Evolutionary conservation across 2,888 invertebrate species (phyloP), one percentile per base, ranked within the genome.

Genomic region (Polylopha cassiicola): DNA sequence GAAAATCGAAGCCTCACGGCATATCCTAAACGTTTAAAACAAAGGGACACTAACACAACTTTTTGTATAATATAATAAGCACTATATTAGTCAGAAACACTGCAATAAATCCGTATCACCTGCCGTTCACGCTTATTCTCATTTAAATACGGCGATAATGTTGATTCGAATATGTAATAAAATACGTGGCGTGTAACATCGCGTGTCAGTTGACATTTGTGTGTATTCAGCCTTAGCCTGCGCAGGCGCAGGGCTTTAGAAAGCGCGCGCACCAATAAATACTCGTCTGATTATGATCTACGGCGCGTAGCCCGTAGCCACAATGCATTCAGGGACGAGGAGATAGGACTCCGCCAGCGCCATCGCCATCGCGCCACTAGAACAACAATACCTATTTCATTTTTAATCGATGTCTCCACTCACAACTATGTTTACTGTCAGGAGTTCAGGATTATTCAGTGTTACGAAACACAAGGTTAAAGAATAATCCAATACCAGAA

Each of bases 281-380:
- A 81, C 73, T 71, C 68, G 73, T 75, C 75, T 67, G 82, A 82
- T 82, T 80, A 79, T 84, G 82, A 84, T 84, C 85, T 85, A 82
- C 82, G 79, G 66, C 73, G 72, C 80, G 81, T 81, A 82, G 80
- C 78, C 80, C 76, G 80, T 77, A 80, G 81, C 77, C 63, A 73
- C 68, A 59, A 55, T 58, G 60, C 62, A 55, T 61, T 55, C 58
- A 57, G 58, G 55, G 28, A 44, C 43, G 43, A 47, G 48, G 45
- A 44, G 45, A 33, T 34, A 30, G 33, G 43, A 24, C 30, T 24
- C 32, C 33, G 29, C 21, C 39, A 29, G 33, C 29, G 44, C 30
- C 44, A 37, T 44, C 43, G 43, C 37, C 43, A 42, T 39, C 34
- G 18, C 20, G 14, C 5, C 26, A 20, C 26, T 36, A 4, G 4